Base-by-base conservation (phyloP, 2,113 vertebrate species). In the Catharus fuscescens region DNA sequence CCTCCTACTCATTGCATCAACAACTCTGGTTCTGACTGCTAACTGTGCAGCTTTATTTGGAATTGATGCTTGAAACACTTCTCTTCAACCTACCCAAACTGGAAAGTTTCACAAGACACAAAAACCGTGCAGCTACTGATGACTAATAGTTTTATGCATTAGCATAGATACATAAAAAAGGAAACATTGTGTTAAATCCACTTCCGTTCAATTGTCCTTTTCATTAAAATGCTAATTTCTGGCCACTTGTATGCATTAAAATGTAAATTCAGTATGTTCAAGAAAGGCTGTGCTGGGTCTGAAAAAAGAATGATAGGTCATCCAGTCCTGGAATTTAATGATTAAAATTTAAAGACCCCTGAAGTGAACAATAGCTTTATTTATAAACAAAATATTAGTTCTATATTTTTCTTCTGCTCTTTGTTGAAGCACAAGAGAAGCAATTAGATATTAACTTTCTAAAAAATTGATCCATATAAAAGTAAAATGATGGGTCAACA, bases 1-100 rank as follows among this genome's bases (percentile, higher is more conserved):
- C 84, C 60, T 88, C 94, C 93, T 52, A 92, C 92, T 86, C 82
- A 38, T 6, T 53, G 52, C 67, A 74, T 36, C 56, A 53, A 88
- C 34, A 93, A 34, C 47, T 96, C 76, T 71, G 18, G 31, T 86
- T 96, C 77, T 95, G 82, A 92, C 65, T 93, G 83, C 12, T 79
- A 86, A n/a, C 36, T 38, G 7, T 47, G 53, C 7, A 23, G 38
- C 29, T 88, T 36, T 82, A 31, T 71, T 93, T 84, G 82, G 44
- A 95, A 88, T 4, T 70, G 65, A 64, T 92, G 56, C 52, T 88
- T 44, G 31, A 92, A 95, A 71, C 19, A 5, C 19, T 44, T 54
- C 10, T 69, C 24, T 91, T 94, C 79, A 92, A 48, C 52, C 40
- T 67, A 71, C 72, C 81, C 72, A 18, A 83, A 56, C 19, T 71